phyloP scores from a whole-genome alignment of 2,888 invertebrate genomes.

The Rhamnusium bicolor region DNA sequence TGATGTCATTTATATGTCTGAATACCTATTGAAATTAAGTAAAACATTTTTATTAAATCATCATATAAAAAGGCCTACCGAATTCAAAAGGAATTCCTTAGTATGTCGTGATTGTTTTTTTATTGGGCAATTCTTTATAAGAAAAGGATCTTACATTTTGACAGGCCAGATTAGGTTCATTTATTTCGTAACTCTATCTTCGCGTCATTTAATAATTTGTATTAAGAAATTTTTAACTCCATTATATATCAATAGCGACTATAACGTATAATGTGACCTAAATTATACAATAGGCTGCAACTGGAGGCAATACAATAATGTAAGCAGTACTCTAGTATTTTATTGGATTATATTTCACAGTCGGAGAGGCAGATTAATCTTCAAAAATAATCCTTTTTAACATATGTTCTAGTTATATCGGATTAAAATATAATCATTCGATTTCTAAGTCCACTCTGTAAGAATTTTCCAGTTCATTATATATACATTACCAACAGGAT shows the following conservation, averaged over 20 bases:
- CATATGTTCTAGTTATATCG: background rate
- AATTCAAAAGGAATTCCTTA: constrained; percentile 25
- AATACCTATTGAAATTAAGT: constrained; percentile 20
- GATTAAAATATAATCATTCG: background rate
- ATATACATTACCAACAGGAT: constrained; percentile 18
- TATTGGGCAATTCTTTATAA: constrained; percentile 22
- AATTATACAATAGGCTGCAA: background rate
- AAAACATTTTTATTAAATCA: constrained; percentile 28
- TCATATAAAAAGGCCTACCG: constrained; percentile 20
- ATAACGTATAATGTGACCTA: background rate
- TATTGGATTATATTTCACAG: background rate
- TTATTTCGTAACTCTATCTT: constrained; percentile 22
- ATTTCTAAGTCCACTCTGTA: background rate
- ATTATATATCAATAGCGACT: background rate
- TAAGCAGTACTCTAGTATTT: background rate
- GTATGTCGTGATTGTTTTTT: constrained; percentile 19
- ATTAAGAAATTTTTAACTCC: constrained; percentile 22
- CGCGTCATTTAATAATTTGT: constrained; percentile 3
- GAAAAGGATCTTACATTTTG: constrained; percentile 29
- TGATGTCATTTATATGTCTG: constrained; percentile 29
- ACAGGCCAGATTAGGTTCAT: constrained; percentile 24
- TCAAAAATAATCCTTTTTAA: background rate
- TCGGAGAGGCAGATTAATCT: background rate
- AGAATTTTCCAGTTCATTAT: background rate
- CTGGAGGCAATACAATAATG: background rate